Evolutionary conservation across 2,113 vertebrate genomes (phyloP).

Genomic region (Peucedramus taeniatus): DNA sequence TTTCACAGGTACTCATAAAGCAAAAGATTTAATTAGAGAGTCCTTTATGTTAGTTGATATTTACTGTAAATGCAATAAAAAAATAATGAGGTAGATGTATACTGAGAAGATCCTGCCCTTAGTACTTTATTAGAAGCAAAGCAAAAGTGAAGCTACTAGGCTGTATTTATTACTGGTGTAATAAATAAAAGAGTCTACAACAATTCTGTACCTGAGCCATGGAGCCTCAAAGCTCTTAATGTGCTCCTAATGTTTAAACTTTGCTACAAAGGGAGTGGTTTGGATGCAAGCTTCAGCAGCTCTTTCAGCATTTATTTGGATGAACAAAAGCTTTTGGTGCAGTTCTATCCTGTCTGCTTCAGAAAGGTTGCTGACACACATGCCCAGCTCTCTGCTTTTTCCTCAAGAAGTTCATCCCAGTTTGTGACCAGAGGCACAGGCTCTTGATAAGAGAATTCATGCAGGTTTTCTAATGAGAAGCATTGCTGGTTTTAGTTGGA

Average conservation of each 20-base stretch:
- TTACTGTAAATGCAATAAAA: background rate
- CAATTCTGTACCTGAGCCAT: background rate
- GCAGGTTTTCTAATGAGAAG: background rate
- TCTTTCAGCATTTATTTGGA: background rate
- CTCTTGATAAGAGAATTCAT: background rate
- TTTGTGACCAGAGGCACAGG: background rate
- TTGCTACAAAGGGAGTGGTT: background rate
- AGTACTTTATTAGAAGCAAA: background rate
- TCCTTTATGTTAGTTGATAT: background rate
- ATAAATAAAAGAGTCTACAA: background rate
- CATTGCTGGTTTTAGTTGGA: background rate
- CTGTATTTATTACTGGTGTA: background rate
- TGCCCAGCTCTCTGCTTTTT: background rate
- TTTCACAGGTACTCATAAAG: slow-evolving; percentile 12
- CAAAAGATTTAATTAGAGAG: background rate
- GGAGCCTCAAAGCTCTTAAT: background rate
- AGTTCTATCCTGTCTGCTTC: background rate
- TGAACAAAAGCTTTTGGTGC: background rate
- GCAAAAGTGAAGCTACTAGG: background rate
- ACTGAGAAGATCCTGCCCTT: background rate
- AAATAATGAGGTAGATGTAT: background rate
- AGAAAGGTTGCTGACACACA: background rate
- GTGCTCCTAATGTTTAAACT: background rate
- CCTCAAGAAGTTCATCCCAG: background rate
- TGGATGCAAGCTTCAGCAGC: background rate